Percentiles rank a stretch among this genome's conserved stretches.
These are phyloP conservation scores for Uropsilus gracilis DNA, from an alignment of 2,113 vertebrate genomes.

Conservation along the genomic window DNA sequence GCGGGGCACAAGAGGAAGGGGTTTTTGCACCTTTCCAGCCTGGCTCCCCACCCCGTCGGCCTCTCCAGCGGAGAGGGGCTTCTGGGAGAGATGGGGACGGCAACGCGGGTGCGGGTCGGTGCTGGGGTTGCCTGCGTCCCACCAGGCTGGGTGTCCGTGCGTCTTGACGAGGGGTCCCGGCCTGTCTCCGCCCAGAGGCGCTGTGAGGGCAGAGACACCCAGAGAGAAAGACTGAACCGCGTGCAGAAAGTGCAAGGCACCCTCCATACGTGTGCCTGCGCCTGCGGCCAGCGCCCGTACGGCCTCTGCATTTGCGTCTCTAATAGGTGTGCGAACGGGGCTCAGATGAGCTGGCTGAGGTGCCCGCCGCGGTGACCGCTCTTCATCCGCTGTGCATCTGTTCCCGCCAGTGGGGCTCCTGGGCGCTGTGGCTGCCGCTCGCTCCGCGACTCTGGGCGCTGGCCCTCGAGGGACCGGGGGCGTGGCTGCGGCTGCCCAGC, in stretches of 20 bases:
- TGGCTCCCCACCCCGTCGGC: neutral
- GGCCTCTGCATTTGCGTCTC: neutral
- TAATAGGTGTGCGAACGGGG: too few relatives aligned
- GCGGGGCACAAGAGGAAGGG: neutral
- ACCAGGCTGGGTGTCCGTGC: constrained; percentile 22
- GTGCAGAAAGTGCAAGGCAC: neutral
- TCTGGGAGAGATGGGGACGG: neutral
- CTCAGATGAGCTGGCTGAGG: too few relatives aligned
- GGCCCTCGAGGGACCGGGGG: neutral
- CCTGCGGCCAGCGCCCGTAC: too few relatives aligned
- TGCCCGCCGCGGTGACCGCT: too few relatives aligned
- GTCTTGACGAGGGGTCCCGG: constrained; percentile 67
- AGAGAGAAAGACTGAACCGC: neutral
- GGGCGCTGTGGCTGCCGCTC: too few relatives aligned
- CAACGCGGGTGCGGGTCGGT: neutral
- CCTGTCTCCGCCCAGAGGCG: constrained; percentile 15
- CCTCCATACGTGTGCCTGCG: neutral
- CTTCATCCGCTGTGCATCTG: too few relatives aligned
- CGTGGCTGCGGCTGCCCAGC: too few relatives aligned
- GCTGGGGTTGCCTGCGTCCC: neutral
- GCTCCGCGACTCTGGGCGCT: too few relatives aligned
- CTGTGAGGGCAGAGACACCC: neutral
- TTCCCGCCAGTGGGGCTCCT: neutral
- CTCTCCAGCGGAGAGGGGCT: neutral
- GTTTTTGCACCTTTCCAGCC: too few relatives aligned